Percentiles rank a stretch among this genome's conserved stretches.
These are phyloP conservation scores for Enteromius afrohamiltoni DNA, from an alignment of 2,797 vertebrate genomes.

Conservation along the genomic window DNA sequence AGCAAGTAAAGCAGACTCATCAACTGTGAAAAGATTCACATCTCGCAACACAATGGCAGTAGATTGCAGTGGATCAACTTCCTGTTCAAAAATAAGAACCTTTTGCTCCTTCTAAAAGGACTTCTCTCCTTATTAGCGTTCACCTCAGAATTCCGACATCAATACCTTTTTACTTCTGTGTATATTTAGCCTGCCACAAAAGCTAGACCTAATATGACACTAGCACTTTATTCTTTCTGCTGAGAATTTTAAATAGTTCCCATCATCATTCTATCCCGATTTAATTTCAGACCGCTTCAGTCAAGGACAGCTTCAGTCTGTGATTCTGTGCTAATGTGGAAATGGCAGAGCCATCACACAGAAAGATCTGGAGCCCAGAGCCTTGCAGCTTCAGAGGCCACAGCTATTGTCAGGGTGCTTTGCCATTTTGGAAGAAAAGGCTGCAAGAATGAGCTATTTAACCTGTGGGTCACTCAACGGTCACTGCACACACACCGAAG, in stretches of 20 bases:
- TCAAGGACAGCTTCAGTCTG: background rate
- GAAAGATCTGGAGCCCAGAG: constrained; percentile 26
- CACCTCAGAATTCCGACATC: constrained; percentile 13
- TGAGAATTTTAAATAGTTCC: constrained; percentile 27
- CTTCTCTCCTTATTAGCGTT: constrained; percentile 38
- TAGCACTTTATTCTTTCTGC: background rate
- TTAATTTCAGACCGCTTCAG: background rate
- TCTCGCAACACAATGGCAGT: constrained; percentile 58
- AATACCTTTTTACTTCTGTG: constrained; percentile 25
- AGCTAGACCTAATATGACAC: constrained; percentile 35
- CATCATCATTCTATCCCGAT: constrained; percentile 30
- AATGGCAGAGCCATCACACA: background rate
- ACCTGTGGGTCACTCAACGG: constrained; percentile 60
- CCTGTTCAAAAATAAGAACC: constrained; percentile 42
- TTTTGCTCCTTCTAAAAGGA: constrained; percentile 37
- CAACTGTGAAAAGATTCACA: constrained; percentile 56
- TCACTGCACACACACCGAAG: constrained; percentile 42
- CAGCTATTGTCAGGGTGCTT: constrained; percentile 35
- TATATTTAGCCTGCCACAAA: constrained; percentile 41
- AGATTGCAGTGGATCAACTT: constrained; percentile 61
- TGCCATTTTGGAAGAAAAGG: constrained; percentile 51
- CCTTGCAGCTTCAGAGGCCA: constrained; percentile 26
- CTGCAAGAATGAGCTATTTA: constrained; percentile 56
- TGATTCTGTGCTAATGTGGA: background rate
- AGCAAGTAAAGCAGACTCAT: constrained; percentile 61